Base-by-base conservation (phyloP, 1,140 invertebrate genomes). In the Drosophila nannoptera region DNA sequence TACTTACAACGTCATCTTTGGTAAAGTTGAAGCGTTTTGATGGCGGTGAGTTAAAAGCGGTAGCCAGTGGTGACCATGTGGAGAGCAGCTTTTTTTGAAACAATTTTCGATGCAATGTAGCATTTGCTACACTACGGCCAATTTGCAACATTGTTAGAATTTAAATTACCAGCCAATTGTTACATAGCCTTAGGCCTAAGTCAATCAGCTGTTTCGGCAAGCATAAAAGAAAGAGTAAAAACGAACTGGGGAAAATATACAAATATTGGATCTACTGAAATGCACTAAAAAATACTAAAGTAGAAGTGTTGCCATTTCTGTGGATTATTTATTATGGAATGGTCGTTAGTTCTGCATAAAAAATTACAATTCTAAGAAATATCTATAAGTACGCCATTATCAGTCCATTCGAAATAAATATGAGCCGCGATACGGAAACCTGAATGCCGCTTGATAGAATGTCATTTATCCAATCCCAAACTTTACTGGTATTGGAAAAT, bases 31-130 rank as follows among this genome's bases (percentile, higher is more conserved):
- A 70, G 4, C 80, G 80, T 7, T 87, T 87, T 5, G 71, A 56
- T 1, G 88, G 88, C n/a, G 84, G 84, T 3, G 84, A 66, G 62
- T 89, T 89, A 32, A 89, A 89, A 7, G 88, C 81, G 0, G 75
- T 87, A n/a, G 81, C 88, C 16, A 89, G 55, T 0, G 88, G 88
- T 0, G 88, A 78, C 88, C 88, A 89, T 3, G 77, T 77, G 6
- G 88, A 77, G 2, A 73, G 55, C 16, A 43, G 11, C 14, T 48
- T 42, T 8, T 31, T n/a, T 4, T 38, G 42, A 11, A 32, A 36
- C 46, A 36, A 66, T 5, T 35, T 33, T 7, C 12, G 40, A 5
- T 75, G 46, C 11, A 60, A 35, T 31, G 50, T 38, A 5, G 46
- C 50, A 8, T 40, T 78, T 1, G 60, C 32, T 16, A 54, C 60